Evolutionary conservation across 35 echinoderm and acorn worm genomes (phyloP).

Genomic region (Anneissia japonica): DNA sequence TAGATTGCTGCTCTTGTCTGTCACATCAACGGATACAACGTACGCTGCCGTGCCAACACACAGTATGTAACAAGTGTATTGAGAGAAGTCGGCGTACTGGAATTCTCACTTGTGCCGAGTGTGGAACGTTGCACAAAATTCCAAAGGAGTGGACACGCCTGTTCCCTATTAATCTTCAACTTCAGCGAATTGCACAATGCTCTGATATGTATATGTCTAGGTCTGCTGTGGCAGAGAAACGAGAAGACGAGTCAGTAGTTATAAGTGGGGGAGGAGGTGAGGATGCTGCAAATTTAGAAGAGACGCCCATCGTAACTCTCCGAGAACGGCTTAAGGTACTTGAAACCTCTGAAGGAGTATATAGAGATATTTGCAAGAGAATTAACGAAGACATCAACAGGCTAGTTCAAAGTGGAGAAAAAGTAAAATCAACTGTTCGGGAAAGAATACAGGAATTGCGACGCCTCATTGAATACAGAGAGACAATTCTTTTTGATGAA

Average conservation of each 20-base stretch:
- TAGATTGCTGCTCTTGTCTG: neutral
- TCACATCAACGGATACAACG: neutral
- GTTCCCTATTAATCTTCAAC: neutral
- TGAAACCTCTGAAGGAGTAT: neutral
- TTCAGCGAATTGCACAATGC: neutral
- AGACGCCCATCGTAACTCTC: neutral
- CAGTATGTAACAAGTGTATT: neutral
- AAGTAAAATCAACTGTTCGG: neutral
- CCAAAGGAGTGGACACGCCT: neutral
- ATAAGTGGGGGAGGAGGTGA: neutral
- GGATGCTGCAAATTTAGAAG: neutral
- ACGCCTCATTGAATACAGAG: neutral
- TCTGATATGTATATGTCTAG: neutral
- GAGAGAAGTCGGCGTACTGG: neutral
- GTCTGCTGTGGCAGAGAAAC: neutral
- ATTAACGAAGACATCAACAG: neutral
- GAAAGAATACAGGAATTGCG: neutral
- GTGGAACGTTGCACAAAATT: neutral
- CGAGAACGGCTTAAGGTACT: neutral
- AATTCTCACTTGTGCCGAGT: neutral
- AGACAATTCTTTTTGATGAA: neutral
- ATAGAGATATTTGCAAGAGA: neutral
- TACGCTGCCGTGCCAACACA: neutral
- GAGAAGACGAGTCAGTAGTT: neutral
- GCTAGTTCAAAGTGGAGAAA: neutral